Evolutionary conservation across 2,113 vertebrate genomes (phyloP).

Genomic region (Zapus hudsonius): DNA sequence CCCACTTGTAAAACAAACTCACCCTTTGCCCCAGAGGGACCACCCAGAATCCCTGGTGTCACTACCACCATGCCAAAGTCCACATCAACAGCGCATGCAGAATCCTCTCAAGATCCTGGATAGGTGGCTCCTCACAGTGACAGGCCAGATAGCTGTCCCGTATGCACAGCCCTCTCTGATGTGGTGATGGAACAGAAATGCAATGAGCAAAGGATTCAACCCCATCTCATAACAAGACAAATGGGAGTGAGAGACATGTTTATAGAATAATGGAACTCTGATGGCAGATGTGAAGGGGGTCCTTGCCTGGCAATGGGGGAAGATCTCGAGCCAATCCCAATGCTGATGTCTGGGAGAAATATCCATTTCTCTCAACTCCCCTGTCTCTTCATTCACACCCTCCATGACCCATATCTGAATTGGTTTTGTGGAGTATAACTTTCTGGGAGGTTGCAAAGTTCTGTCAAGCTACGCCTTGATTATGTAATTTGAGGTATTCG

Average conservation of each 20-base stretch:
- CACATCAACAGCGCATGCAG: neutral
- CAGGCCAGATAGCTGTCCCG: neutral
- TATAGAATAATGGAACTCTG: neutral
- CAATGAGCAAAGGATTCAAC: neutral
- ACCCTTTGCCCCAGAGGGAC: neutral
- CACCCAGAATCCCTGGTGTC: neutral
- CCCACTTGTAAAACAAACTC: neutral
- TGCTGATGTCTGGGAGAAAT: neutral
- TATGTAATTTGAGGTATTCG: neutral
- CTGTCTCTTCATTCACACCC: neutral
- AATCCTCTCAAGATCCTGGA: neutral
- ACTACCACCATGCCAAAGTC: neutral
- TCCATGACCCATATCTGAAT: neutral
- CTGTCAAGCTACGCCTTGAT: too few relatives aligned
- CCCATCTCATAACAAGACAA: neutral
- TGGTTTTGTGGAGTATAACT: neutral
- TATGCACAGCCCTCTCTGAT: neutral
- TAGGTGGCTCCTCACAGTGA: neutral
- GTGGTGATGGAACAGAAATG: neutral
- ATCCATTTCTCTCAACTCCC: neutral
- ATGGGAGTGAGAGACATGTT: neutral
- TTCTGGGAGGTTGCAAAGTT: too few relatives aligned
- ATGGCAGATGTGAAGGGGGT: neutral
- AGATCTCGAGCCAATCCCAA: neutral
- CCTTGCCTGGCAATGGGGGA: neutral